Evolutionary conservation across 2,888 invertebrate species (phyloP).

Genomic region (Lampropteryx suffumata): DNA sequence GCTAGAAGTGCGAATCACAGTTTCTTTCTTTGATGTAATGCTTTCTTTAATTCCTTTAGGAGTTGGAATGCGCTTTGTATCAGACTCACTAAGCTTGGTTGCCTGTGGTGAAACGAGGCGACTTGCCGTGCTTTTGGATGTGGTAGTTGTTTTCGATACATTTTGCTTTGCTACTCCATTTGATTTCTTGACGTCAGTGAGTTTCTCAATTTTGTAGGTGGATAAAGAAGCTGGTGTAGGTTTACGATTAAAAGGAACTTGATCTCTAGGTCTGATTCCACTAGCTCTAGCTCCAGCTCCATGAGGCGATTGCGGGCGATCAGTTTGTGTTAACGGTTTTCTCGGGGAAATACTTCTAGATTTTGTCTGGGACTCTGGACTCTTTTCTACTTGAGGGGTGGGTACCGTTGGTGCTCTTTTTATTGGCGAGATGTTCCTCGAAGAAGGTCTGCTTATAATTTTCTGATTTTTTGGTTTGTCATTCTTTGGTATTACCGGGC

Average conservation of each 20-base stretch:
- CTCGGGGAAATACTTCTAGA: constrained; percentile 67
- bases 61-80: constrained; percentile 58
- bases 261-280: constrained; percentile 60
- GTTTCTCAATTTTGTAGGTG: constrained; percentile 57
- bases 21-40: constrained; percentile 61
- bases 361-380: constrained; percentile 51
- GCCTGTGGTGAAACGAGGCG: constrained; percentile 45
- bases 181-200: constrained; percentile 57
- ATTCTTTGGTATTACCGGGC: constrained; percentile 35
- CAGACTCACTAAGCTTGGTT: constrained; percentile 50
- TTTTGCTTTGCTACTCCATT: constrained; percentile 55
- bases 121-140: constrained; percentile 44
- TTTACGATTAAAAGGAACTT: constrained; percentile 52
- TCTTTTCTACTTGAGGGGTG: constrained; percentile 43
- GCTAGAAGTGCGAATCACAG: constrained; percentile 79
- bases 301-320: constrained; percentile 67
- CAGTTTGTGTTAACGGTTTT: constrained; percentile 53
- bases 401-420: constrained; percentile 51
- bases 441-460: constrained; percentile 49
- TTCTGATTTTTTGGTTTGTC: constrained; percentile 50
- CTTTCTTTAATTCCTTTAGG: constrained; percentile 63
- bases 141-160: constrained; percentile 45
- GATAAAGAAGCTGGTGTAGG: constrained; percentile 52
- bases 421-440: constrained; percentile 62
- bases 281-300: constrained; percentile 55